Conservation (phyloP, 37 sponge, comb jelly and placozoan species). For the Eunapius fragilis region DNA sequence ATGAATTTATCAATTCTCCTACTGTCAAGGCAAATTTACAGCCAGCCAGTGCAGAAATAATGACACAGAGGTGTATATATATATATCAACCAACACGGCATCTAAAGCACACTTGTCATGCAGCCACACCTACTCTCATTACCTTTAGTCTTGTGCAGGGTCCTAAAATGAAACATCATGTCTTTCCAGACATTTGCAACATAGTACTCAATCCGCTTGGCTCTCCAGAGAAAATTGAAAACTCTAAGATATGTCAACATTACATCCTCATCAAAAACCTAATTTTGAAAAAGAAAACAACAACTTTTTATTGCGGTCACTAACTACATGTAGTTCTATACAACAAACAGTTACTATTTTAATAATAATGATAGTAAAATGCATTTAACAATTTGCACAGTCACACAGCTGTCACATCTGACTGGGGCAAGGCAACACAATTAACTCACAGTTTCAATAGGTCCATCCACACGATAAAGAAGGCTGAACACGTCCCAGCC, state of each 20-base stretch:
- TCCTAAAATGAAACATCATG: constrained; percentile 45
- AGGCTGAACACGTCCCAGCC: constrained; percentile 99
- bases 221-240: constrained; percentile 98
- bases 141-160: constrained; percentile 73
- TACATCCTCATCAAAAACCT: constrained; percentile 82
- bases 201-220: constrained; percentile 91
- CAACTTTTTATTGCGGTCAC: no score
- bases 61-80: no score
- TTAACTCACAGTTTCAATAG: constrained; percentile 81
- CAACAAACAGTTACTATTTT: no score
- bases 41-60: no score
- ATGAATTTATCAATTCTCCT: no score
- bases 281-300: background rate
- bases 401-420: no score
- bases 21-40: no score
- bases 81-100: background rate
- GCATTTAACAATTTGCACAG: no score
- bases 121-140: background rate
- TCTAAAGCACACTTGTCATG: background rate
- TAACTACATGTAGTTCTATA: background rate
- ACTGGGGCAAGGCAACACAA: no score
- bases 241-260: constrained; percentile 83
- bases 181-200: constrained; percentile 82
- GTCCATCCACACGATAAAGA: constrained; percentile 93
- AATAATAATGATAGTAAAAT: no score